These are phyloP conservation scores for Embiotoca jacksoni DNA, from an alignment of 2,113 vertebrate species.

Conservation along the genomic window DNA sequence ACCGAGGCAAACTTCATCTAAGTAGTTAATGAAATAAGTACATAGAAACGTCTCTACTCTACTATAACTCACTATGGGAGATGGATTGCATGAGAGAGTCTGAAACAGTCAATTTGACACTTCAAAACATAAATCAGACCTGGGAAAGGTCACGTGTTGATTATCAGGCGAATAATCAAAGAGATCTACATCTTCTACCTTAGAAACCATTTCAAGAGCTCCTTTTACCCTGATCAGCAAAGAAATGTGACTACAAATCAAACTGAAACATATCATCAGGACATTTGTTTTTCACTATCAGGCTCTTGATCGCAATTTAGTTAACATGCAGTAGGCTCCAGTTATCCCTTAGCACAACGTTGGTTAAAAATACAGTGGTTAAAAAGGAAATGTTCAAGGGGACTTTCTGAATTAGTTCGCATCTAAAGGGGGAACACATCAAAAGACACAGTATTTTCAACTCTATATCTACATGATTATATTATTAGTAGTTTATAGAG, in stretches of 20 bases:
- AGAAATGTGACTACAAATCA: conserved; percentile 46
- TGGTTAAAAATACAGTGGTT: conserved; percentile 48
- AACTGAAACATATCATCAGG: conserved; percentile 28
- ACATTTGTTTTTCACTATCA: conserved; percentile 47
- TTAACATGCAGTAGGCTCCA: conserved; percentile 64
- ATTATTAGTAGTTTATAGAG: conserved; percentile 58
- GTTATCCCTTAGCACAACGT: conserved; percentile 41
- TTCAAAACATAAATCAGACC: conserved; percentile 52
- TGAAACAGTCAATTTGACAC: conserved; percentile 59
- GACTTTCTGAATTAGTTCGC: conserved; percentile 45
- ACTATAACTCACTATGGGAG: conserved; percentile 57
- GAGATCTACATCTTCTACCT: conserved; percentile 9
- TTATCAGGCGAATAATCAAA: conserved; percentile 12
- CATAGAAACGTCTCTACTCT: conserved; percentile 61
- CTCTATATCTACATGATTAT: conserved; percentile 54
- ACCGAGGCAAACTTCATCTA: conserved; percentile 63
- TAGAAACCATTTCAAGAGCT: conserved; percentile 45
- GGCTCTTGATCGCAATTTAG: conserved; percentile 47
- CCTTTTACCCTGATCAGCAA: conserved; percentile 38
- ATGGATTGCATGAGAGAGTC: conserved; percentile 55
- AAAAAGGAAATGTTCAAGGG: conserved; percentile 29
- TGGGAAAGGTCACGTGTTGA: conserved; percentile 44
- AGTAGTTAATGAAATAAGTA: conserved; percentile 66
- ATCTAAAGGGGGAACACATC: conserved; percentile 62
- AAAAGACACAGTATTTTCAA: conserved; percentile 50